Evolutionary conservation across 30 jellyfish, hydroid and myxozoan genomes (phyloP), one percentile per base, ranked within the genome.

Genomic region (Aurelia aurita complex sp. Pacific): DNA sequence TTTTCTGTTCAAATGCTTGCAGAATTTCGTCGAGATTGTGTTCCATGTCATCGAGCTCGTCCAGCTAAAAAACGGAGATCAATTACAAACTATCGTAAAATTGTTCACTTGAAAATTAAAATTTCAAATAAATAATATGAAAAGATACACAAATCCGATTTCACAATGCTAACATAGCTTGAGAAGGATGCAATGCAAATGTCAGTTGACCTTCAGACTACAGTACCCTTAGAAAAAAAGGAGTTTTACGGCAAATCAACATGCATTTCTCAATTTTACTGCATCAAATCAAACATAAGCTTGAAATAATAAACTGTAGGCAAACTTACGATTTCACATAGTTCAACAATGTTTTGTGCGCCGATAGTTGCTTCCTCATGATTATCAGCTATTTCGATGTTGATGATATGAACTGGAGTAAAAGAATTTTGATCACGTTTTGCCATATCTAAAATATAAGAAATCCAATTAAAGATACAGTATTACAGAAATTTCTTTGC

Each of bases 291-390:
- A 9, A 46, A 46, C 2, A 0, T 5, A 46, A 7, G 50, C 50
- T 38, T 38, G 50, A 38, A 38, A 38, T 38, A 46, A 9, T 4
- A 46, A 7, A 46, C 57, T 6, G 57, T 7, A 46, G 11, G 2
- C 6, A 5, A 17, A 77, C 94, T 64, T 67, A 94, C 99, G 72
- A 90, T 89, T 73, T 94, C 99, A 83, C 99, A 94, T 12, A 94
- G 90, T 64, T 94, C 99, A 57, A 97, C 86, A 13, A 94, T 89
- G 8, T 40, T 89, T 53, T 87, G 79, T 4, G 99, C 99, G 19
- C 99, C 99, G 36, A 94, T 65, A 7, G 99, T 94, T 35, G 99
- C 99, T 59, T 94, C 99, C 79, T 94, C 99, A 72, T 84, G 97
- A 65, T 94, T 94, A 81, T 94, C 99, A n/a, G 85, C 82, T 2